Base-by-base conservation (phyloP, 2,888 invertebrate genomes). In the Proisotoma minuta region DNA sequence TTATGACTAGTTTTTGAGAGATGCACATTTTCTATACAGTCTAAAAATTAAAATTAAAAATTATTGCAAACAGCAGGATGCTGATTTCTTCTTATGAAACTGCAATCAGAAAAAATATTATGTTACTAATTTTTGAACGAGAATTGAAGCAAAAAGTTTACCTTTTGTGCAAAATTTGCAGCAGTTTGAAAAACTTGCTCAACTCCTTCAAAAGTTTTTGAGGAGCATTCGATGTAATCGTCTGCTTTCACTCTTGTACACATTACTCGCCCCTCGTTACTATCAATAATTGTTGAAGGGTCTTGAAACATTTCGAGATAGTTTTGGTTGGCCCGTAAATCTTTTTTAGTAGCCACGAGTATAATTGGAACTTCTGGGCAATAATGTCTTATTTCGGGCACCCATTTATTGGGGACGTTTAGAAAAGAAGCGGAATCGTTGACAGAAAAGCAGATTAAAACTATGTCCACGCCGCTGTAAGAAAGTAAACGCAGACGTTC, bases 201-300 rank as follows among this genome's bases (percentile, higher is more conserved):
- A 15, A 85, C 81, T 40, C 84, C 84, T 60, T 84, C 82, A 75
- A 83, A 83, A 71, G 81, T 82, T 76, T 84, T 84, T 56, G 85
- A 83, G 5, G 84, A 84, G 75, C 84, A 84, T 76, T 85, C 84
- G 65, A 84, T 76, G 75, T 84, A 84, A 39, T 78, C 79, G 71
- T 78, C 81, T 2, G 84, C 84, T 68, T 80, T 80, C 66, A 84
- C 83, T 74, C 82, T 81, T 68, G 81, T 82, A 0, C 83, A 66
- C 68, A 72, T 68, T 48, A 68, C 65, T 48, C 63, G 57, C 2
- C 69, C 71, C 59, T 71, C 69, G n/a, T n/a, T n/a, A n/a, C n/a
- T n/a, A 10, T 63, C 62, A 10, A 63, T 65, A 39, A 60, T 57
- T 5, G 70, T 60, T 2, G 69, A 61, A 3, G 56, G 64, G 61